Conservation (phyloP, 2,797 vertebrate genomes). For the Coregonus ussuriensis region DNA sequence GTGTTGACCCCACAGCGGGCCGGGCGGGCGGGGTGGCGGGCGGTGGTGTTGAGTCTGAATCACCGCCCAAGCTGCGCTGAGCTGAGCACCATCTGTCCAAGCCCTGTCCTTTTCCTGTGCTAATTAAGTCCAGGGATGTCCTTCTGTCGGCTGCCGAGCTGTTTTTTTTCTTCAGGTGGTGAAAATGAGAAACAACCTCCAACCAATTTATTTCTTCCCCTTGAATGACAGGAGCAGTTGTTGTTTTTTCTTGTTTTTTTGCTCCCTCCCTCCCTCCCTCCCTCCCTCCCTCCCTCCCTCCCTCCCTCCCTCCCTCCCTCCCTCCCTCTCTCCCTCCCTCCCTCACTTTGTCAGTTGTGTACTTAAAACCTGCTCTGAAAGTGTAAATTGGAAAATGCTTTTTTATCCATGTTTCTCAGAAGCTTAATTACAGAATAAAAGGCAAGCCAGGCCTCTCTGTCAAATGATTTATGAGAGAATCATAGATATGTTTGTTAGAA, state of each 20-base stretch:
- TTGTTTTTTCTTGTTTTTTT: background rate
- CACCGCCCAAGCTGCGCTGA: background rate
- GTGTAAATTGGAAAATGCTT: slow-evolving; percentile 46
- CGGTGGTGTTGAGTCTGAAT: slow-evolving; percentile 12
- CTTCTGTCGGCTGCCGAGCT: slow-evolving; percentile 21
- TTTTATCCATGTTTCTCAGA: slow-evolving; percentile 24
- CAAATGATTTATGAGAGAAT: slow-evolving; percentile 34
- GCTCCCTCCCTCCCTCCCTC: background rate
- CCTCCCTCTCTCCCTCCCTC: background rate
- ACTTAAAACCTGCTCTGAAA: slow-evolving; percentile 40
- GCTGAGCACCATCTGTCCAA: slow-evolving; percentile 39
- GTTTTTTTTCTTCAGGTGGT: slow-evolving; percentile 20
- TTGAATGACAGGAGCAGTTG: slow-evolving; percentile 36
- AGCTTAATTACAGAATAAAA: slow-evolving; percentile 29
- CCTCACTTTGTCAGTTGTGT: slow-evolving; percentile 16
- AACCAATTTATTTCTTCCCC: slow-evolving; percentile 49
- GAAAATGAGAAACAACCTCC: slow-evolving; percentile 48
- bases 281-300: background rate
- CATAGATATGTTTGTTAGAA: slow-evolving; percentile 31
- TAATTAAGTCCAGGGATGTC: slow-evolving; percentile 54
- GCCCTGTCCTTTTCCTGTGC: slow-evolving; percentile 49
- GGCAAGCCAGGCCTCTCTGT: slow-evolving; percentile 19
- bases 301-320: background rate
- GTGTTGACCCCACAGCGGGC: slow-evolving; percentile 26
- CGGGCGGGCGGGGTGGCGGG: background rate